phyloP scores from a whole-genome alignment of 2,888 invertebrate species.

The Gandaritis pyraliata region DNA sequence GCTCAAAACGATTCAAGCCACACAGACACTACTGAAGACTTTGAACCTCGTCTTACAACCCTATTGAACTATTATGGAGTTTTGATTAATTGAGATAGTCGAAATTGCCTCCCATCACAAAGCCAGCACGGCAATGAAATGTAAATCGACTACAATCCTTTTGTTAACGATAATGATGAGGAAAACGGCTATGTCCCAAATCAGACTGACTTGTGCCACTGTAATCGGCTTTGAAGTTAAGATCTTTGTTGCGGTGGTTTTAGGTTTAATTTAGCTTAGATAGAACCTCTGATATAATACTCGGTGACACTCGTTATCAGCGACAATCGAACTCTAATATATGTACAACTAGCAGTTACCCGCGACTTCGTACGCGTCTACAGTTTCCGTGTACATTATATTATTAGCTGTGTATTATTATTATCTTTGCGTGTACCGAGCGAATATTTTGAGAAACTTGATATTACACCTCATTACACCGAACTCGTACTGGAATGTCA shows the following conservation, averaged over 20 bases:
- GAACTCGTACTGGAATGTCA: no score
- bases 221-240: neutral
- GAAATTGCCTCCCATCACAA: conserved; percentile 48
- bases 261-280: conserved; percentile 1
- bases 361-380: no score
- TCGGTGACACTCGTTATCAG: neutral
- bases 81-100: conserved; percentile 35
- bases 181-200: conserved; percentile 60
- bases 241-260: neutral
- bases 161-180: conserved; percentile 68
- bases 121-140: conserved; percentile 57
- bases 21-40: conserved; percentile 1
- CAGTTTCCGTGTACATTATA: no score
- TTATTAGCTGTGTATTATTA: no score
- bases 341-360: no score
- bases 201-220: conserved; percentile 46
- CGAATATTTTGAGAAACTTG: no score
- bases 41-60: conserved; percentile 4
- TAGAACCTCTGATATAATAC: no score
- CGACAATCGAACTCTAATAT: no score
- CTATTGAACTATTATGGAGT: conserved; percentile 22
- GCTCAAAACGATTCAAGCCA: conserved; percentile 5
- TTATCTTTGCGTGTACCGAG: no score
- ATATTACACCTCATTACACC: no score
- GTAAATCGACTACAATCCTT: conserved; percentile 69